Base-by-base conservation (phyloP, 2,888 invertebrate genomes). In the Lithophane semibrunnea region DNA sequence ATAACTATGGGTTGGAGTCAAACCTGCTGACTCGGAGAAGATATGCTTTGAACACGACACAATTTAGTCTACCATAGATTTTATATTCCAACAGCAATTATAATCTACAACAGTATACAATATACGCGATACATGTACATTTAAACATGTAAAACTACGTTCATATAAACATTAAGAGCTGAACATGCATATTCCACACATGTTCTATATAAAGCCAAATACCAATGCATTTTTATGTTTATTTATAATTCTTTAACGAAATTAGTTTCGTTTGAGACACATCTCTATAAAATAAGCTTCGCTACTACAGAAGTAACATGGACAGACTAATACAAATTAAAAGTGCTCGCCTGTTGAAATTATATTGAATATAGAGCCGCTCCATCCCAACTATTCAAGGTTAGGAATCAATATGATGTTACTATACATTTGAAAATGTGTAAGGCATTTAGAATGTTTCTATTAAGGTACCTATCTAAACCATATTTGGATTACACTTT, bases 161-260 rank as follows among this genome's bases (percentile, higher is more conserved):
- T 88, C 90, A 85, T 93, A 94, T 95, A 94, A 94, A 94, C 94
- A 94, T 94, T 96, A 93, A 95, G 93, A 94, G 94, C 93, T 94
- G 96, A 96, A 96, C 96, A 96, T 94, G 94, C 91, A 92, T 92
- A 92, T 84, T 86, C 86, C 92, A 93, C 92, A 92, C 95, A 96
- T 95, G 96, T 95, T 95, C 95, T 93, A 89, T 93, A 96, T 97
- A 97, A 97, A 97, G 97, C 97, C 97, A 96, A 96, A 95, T 97
- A 97, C 97, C 97, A 97, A 97, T 97, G 97, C 97, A 97, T 97
- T 94, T 93, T 88, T 93, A 90, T 92, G 95, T 95, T 95, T 95
- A 95, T 94, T 94, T 94, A 95, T 95, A 95, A 88, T 88, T 88
- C 83, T 84, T 87, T 85, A 87, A 83, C 87, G 79, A 89, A 89